Conservation (phyloP, 2,888 invertebrate genomes). For the Aspidiotus rigidus region DNA sequence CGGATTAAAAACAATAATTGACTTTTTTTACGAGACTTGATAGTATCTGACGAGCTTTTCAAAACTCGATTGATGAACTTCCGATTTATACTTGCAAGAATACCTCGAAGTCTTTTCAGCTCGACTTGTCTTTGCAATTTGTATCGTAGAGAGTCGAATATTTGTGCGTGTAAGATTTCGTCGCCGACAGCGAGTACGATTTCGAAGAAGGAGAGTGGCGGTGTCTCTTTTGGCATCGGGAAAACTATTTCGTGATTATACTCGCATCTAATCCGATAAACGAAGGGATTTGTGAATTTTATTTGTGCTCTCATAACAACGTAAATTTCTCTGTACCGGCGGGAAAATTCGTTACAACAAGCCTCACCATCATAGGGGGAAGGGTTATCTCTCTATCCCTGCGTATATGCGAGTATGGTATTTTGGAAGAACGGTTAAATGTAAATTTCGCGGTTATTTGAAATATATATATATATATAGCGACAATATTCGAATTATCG, state of each 20-base stretch:
- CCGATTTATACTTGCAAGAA: too few relatives aligned
- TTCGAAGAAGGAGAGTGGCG: not conserved
- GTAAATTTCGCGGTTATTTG: constrained; percentile 22
- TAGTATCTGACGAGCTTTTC: too few relatives aligned
- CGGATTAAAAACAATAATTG: too few relatives aligned
- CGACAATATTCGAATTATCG: constrained; percentile 24
- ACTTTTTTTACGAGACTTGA: too few relatives aligned
- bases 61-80: too few relatives aligned
- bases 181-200: constrained; percentile 2
- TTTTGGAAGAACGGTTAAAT: constrained; percentile 18
- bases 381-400: not conserved
- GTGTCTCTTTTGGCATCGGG: constrained; percentile 1
- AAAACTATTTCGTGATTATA: not conserved
- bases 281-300: constrained; percentile 27
- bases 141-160: not conserved
- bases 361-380: not conserved
- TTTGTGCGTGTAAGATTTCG: not conserved
- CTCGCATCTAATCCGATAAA: constrained; percentile 23
- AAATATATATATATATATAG: constrained; percentile 5
- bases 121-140: too few relatives aligned
- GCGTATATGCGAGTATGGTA: not conserved
- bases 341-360: constrained; percentile 11
- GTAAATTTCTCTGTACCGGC: not conserved
- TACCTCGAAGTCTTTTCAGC: too few relatives aligned
- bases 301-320: too few relatives aligned